Evolutionary conservation across 2,888 invertebrate genomes (phyloP).

Genomic region (Campoletis raptor): DNA sequence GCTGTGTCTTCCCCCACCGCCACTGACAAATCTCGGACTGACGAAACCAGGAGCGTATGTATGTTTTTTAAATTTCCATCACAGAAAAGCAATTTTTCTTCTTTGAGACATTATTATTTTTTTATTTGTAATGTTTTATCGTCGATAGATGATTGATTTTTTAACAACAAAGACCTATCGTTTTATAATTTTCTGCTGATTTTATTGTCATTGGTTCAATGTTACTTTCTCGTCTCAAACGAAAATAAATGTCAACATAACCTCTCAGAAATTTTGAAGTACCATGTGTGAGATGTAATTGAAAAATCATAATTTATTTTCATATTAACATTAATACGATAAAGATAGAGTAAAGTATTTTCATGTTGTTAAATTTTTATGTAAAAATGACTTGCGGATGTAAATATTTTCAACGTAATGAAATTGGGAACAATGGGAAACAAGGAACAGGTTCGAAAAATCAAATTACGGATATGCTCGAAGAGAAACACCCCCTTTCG

Average conservation of each 20-base stretch:
- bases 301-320: background rate
- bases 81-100: background rate
- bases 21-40: constrained; percentile 10
- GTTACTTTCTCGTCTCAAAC: background rate
- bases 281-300: background rate
- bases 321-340: background rate
- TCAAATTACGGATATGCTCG: constrained; percentile 29
- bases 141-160: background rate
- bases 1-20: constrained; percentile 23
- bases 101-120: too few relatives aligned
- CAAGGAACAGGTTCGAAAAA: constrained; percentile 4
- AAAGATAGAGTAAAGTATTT: background rate
- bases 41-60: constrained; percentile 31
- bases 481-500: constrained; percentile 44
- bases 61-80: background rate
- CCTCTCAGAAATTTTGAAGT: background rate
- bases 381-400: background rate
- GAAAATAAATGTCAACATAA: background rate
- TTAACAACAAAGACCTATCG: background rate
- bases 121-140: background rate
- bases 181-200: background rate
- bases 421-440: background rate
- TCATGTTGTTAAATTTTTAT: background rate
- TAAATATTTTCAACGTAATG: background rate
- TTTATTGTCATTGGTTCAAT: background rate